phyloP scores from a whole-genome alignment of 1,140 invertebrate genomes.

The Limonius californicus region DNA sequence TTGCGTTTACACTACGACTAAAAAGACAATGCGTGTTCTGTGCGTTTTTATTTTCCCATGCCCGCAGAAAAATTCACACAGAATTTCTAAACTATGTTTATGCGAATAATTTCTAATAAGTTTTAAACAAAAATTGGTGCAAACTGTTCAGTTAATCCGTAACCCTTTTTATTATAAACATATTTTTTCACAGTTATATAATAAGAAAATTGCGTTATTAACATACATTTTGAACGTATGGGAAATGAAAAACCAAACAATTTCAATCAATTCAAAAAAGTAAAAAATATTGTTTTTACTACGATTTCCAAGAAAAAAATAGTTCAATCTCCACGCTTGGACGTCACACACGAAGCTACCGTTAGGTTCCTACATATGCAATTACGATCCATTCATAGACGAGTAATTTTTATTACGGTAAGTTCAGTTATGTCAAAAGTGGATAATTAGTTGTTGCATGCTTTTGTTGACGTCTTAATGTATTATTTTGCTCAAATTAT shows the following conservation, averaged over 20 bases:
- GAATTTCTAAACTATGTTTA: too few species aligned
- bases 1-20: background rate
- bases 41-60: too few species aligned
- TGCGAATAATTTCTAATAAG: too few species aligned
- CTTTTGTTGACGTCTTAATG: background rate
- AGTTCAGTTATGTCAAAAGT: background rate
- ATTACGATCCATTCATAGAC: background rate
- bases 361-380: background rate
- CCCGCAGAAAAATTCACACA: too few species aligned
- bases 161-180: background rate
- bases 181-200: background rate
- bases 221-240: background rate
- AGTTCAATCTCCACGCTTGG: background rate
- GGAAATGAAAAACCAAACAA: background rate
- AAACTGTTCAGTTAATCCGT: too few species aligned
- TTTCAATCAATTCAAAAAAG: background rate
- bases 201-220: background rate
- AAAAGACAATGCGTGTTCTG: too few species aligned
- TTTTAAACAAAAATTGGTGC: too few species aligned
- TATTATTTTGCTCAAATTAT: background rate
- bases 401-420: slow-evolving; percentile 12
- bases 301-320: too few species aligned
- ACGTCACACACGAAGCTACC: background rate
- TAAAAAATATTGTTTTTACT: background rate
- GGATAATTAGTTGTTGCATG: background rate